phyloP scores from a whole-genome alignment of 2,888 invertebrate species.

The Eristalis tenax region DNA sequence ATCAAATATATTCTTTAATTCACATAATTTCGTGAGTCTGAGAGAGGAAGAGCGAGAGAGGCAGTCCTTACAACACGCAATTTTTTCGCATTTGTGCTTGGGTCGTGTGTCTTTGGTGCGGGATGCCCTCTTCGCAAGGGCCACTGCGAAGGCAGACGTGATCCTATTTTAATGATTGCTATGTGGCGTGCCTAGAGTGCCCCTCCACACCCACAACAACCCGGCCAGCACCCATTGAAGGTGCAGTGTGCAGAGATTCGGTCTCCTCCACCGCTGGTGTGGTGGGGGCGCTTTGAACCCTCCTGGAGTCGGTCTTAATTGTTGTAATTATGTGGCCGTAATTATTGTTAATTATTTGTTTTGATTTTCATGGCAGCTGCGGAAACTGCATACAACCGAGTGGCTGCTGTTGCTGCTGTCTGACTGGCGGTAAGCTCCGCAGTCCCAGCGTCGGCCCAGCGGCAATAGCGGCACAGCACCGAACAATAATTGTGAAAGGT shows the following conservation, averaged over 20 bases:
- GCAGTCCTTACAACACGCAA: conserved; percentile 63
- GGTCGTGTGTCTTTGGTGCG: neutral
- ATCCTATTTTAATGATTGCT: conserved; percentile 61
- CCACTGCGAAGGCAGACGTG: conserved; percentile 57
- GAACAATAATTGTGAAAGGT: conserved; percentile 62
- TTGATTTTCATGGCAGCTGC: conserved; percentile 63
- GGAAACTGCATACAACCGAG: conserved; percentile 46
- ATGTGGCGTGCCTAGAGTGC: conserved; percentile 46
- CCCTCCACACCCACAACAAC: neutral
- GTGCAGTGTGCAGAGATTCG: conserved; percentile 7
- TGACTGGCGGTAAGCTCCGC: neutral
- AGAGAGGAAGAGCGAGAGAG: neutral
- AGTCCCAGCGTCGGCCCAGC: neutral
- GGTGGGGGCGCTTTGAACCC: conserved; percentile 4
- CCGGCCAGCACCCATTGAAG: neutral
- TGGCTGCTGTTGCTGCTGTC: conserved; percentile 14
- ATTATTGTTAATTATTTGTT: conserved; percentile 71
- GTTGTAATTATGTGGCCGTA: conserved; percentile 68
- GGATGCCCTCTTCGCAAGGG: neutral
- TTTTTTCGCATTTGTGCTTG: conserved; percentile 32
- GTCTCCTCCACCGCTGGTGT: neutral
- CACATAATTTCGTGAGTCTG: conserved; percentile 66
- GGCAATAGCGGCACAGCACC: neutral
- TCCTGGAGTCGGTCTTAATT: conserved; percentile 56
- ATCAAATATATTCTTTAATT: conserved; percentile 71